Conservation (phyloP, 2,113 vertebrate species). For the Promerops cafer region DNA sequence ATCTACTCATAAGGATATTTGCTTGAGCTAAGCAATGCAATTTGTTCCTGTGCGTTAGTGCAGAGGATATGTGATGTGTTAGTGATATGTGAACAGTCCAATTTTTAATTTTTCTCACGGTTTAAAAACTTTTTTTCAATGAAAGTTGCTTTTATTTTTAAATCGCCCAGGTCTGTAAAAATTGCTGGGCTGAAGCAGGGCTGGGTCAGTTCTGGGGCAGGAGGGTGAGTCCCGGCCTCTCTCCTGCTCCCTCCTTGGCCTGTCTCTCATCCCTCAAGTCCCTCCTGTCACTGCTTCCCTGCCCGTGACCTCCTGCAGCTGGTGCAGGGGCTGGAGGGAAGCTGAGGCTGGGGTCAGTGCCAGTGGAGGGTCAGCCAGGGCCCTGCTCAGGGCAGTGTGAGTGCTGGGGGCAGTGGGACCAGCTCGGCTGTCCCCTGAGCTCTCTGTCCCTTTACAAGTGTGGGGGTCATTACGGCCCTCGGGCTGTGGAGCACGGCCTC, state of each 20-base stretch:
- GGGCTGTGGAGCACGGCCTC: fast-evolving
- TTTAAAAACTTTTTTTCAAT: not conserved
- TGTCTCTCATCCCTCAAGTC: not conserved
- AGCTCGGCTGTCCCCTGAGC: not conserved
- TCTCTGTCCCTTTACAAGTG: fast-evolving
- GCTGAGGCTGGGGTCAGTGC: not conserved
- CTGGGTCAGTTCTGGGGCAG: not conserved
- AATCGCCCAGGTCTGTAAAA: not conserved
- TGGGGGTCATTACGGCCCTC: fast-evolving
- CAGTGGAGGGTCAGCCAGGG: not conserved
- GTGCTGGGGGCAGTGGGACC: not conserved
- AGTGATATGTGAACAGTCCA: not conserved
- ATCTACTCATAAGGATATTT: not conserved
- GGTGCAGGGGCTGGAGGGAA: not conserved
- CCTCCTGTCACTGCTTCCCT: not conserved
- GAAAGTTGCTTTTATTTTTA: not conserved
- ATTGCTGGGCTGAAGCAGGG: not conserved
- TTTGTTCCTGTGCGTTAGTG: not conserved
- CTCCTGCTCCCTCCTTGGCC: no score
- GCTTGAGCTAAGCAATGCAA: not conserved
- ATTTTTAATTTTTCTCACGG: not conserved
- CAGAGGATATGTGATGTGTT: no score
- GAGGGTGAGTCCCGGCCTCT: not conserved
- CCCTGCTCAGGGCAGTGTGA: not conserved
- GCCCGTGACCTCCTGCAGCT: fast-evolving